A percentile compares a stretch with the other conserved stretches of the same genome.
Conservation (phyloP, 2,888 invertebrate genomes). For the Drosophila nigricruria region DNA sequence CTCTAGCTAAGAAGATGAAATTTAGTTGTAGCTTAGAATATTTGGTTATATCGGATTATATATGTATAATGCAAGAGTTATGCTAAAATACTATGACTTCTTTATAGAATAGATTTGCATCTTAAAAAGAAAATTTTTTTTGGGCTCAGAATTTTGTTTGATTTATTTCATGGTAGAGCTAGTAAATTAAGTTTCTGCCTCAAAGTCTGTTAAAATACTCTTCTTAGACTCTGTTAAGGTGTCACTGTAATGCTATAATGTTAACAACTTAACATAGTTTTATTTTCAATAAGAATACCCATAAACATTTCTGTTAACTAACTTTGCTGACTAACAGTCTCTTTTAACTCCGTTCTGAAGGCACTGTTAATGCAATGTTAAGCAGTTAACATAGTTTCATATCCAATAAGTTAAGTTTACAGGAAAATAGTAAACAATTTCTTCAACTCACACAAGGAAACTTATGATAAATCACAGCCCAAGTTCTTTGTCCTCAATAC, state of each 20-base stretch:
- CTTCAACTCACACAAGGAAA: background rate
- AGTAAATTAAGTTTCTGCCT: background rate
- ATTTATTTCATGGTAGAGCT: background rate
- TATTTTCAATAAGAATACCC: background rate
- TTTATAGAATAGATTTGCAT: no score
- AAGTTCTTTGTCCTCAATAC: background rate
- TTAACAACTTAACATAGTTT: background rate
- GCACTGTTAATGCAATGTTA: background rate
- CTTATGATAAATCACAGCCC: background rate
- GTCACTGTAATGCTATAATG: no score
- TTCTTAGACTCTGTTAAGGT: no score
- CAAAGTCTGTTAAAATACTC: no score
- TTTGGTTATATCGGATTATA: background rate
- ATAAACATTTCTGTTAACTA: no score
- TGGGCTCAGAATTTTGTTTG: background rate
- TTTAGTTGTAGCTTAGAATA: background rate
- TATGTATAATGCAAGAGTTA: background rate
- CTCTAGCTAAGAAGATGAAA: background rate
- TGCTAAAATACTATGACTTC: background rate
- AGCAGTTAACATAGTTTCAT: background rate
- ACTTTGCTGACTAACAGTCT: no score
- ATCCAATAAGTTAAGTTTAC: background rate
- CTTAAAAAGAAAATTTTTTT: background rate
- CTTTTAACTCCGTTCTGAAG: background rate
- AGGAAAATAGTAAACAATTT: background rate